phyloP scores from a whole-genome alignment of 2,797 vertebrate genomes.

The Phalanger gymnotis region DNA sequence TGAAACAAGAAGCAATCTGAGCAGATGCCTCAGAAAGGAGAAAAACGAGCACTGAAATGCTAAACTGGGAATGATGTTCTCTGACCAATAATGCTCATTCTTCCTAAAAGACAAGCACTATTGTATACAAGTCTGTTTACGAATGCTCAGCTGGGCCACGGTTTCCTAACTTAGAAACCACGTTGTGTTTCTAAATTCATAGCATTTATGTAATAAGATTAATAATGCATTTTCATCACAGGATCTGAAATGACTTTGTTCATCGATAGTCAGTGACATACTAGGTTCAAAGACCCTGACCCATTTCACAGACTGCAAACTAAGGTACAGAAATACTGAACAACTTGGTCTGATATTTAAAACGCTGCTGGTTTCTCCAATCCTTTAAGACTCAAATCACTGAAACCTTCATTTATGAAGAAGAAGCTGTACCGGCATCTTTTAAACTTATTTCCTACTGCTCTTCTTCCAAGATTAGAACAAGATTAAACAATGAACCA shows the following conservation, averaged over 20 bases:
- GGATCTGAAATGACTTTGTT: not conserved
- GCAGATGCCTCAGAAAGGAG: conserved; percentile 54
- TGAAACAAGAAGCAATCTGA: not conserved
- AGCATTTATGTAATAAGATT: not conserved
- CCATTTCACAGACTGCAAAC: not conserved
- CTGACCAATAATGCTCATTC: conserved; percentile 64
- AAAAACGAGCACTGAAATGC: conserved; percentile 66
- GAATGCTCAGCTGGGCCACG: conserved; percentile 57
- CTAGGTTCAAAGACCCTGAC: not conserved
- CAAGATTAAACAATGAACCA: not conserved
- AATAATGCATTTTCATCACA: not conserved
- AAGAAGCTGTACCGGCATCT: not conserved
- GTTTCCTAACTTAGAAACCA: conserved; percentile 73
- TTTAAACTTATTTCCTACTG: not conserved
- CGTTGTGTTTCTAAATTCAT: conserved; percentile 28
- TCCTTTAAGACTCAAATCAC: not conserved
- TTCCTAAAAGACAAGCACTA: conserved; percentile 73
- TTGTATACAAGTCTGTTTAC: conserved; percentile 61
- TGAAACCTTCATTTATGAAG: not conserved
- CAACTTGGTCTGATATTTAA: not conserved
- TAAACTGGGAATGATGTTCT: conserved; percentile 62
- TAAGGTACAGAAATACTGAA: not conserved
- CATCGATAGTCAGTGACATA: not conserved
- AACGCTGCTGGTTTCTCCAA: not conserved
- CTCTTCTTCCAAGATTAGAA: not conserved